Percentiles rank a stretch among this genome's conserved stretches.
These are phyloP conservation scores for Coccyzus lansbergi DNA, from an alignment of 2,797 vertebrate genomes.

Conservation along the genomic window DNA sequence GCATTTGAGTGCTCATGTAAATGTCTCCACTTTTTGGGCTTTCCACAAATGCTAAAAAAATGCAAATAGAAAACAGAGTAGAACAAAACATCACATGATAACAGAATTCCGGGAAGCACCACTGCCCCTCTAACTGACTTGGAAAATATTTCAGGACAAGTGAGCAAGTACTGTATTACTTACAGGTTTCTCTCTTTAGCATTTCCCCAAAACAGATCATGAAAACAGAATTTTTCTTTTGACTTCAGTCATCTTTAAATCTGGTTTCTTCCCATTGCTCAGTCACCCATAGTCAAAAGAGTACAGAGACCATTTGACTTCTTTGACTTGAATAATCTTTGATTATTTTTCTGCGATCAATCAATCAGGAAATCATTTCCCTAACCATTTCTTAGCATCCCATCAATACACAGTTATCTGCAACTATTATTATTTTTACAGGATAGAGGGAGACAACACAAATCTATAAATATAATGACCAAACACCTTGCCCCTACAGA, in stretches of 20 bases:
- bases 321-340: background rate
- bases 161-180: background rate
- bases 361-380: conserved; percentile 2
- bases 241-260: background rate
- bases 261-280: background rate
- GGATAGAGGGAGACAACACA: background rate
- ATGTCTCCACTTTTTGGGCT: background rate
- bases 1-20: background rate
- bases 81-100: background rate
- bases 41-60: conserved; percentile 2
- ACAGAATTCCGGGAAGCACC: background rate
- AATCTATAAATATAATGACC: background rate
- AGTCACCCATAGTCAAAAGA: background rate
- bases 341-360: background rate
- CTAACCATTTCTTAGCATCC: conserved; percentile 29
- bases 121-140: background rate
- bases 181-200: background rate
- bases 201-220: background rate
- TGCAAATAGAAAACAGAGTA: background rate
- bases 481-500: background rate
- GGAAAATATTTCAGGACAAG: background rate
- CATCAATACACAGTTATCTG: background rate
- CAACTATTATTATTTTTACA: background rate
- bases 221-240: background rate
- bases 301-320: background rate